Evolutionary conservation across 2,797 vertebrate genomes (phyloP).

Genomic region (Hozukius guyotensis): DNA sequence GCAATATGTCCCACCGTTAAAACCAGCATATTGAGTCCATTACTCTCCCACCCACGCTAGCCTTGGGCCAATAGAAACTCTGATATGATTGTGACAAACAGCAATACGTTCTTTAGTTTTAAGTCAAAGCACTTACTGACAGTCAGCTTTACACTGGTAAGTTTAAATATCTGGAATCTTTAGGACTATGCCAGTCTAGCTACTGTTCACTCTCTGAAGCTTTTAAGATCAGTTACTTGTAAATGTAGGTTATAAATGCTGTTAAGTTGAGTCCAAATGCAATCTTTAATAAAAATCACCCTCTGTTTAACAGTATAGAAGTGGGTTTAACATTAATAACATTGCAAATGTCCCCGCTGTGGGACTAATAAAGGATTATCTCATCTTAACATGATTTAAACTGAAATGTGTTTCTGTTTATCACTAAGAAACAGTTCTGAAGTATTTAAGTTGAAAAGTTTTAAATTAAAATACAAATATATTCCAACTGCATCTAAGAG

Average conservation of each 20-base stretch:
- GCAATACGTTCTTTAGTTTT: no score
- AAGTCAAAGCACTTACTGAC: no score
- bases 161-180: not conserved
- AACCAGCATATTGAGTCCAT: no score
- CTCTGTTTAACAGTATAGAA: not conserved
- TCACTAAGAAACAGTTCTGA: not conserved
- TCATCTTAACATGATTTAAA: not conserved
- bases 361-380: not conserved
- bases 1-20: not conserved
- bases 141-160: rapidly evolving
- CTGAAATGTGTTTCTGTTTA: not conserved
- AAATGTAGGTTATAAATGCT: not conserved
- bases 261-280: no score
- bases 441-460: not conserved
- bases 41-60: no score
- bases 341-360: not conserved
- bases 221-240: not conserved
- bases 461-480: not conserved
- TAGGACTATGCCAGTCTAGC: not conserved
- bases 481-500: not conserved
- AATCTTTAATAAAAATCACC: not conserved
- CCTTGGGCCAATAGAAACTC: no score
- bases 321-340: not conserved
- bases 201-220: not conserved
- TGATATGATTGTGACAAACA: no score